A percentile compares a stretch with the other conserved stretches of the same genome.
phyloP scores from a whole-genome alignment of 2,797 vertebrate species.

The Bothrops alternatus region DNA sequence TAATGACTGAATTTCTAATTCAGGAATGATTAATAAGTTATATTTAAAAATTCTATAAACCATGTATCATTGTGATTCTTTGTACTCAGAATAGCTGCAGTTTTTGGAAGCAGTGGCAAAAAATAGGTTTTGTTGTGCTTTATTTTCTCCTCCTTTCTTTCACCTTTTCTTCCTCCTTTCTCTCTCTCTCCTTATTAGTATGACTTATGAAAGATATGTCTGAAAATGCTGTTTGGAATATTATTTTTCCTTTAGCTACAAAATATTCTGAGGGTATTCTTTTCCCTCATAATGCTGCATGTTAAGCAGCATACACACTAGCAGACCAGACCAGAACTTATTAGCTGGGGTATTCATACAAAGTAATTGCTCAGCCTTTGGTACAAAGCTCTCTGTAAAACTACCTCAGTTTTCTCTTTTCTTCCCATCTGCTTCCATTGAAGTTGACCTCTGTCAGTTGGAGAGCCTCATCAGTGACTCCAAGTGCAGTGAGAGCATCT shows the following conservation, averaged over 20 bases:
- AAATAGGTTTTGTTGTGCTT: neutral
- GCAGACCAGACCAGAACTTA: constrained; percentile 73
- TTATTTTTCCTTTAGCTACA: constrained; percentile 49
- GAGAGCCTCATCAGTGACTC: constrained; percentile 80
- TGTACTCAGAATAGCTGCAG: neutral
- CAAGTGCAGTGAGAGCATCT: constrained; percentile 76
- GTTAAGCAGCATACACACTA: constrained; percentile 69
- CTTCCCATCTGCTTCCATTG: constrained; percentile 73
- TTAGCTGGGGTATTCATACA: constrained; percentile 75
- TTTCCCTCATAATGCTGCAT: constrained; percentile 71
- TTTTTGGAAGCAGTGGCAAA: neutral
- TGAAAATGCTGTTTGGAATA: constrained; percentile 44
- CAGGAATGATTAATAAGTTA: neutral
- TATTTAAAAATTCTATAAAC: neutral
- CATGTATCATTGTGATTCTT: neutral
- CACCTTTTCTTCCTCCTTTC: neutral
- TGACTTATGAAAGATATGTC: constrained; percentile 33
- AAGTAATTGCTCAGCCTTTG: constrained; percentile 73
- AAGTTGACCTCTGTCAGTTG: constrained; percentile 82
- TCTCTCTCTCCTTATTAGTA: constrained; percentile 1
- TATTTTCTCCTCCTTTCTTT: neutral
- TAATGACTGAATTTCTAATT: neutral
- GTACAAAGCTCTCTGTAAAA: constrained; percentile 73
- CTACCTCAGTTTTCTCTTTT: constrained; percentile 77
- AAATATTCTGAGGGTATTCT: constrained; percentile 64